phyloP scores from a whole-genome alignment of 92 coral and sea anemone species.

The Bergia sp. region DNA sequence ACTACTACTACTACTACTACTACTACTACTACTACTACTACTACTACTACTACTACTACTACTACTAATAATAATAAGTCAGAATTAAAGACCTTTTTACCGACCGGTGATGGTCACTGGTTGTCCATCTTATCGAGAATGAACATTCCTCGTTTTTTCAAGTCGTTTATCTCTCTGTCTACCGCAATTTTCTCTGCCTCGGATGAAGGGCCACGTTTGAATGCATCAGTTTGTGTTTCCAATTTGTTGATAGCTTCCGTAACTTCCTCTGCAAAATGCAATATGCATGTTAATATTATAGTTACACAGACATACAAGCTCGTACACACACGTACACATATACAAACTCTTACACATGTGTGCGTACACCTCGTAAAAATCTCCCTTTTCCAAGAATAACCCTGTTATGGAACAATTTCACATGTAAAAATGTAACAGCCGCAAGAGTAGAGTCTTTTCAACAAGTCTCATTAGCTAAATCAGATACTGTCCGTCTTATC shows the following conservation, averaged over 20 bases:
- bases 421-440: no score
- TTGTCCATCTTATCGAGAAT: constrained; percentile 25
- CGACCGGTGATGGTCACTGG: background rate
- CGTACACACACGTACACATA: background rate
- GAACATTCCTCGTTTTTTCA: constrained; percentile 17
- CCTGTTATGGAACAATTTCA: no score
- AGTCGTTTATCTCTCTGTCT: constrained; percentile 1
- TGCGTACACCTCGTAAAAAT: no score
- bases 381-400: no score
- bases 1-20: no score
- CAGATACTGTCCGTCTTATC: no score
- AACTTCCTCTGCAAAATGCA: constrained; percentile 26
- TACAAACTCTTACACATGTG: background rate
- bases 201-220: constrained; percentile 7
- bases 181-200: constrained; percentile 30
- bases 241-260: background rate
- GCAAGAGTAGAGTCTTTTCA: no score
- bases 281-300: background rate
- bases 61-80: no score
- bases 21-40: no score
- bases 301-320: no score
- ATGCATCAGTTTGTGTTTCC: background rate
- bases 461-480: no score
- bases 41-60: no score
- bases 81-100: background rate